Percentiles rank a stretch among this genome's conserved stretches.
These are phyloP conservation scores for Pseudomyrmex pallidus DNA, from an alignment of 1,140 invertebrate genomes.

Conservation along the genomic window DNA sequence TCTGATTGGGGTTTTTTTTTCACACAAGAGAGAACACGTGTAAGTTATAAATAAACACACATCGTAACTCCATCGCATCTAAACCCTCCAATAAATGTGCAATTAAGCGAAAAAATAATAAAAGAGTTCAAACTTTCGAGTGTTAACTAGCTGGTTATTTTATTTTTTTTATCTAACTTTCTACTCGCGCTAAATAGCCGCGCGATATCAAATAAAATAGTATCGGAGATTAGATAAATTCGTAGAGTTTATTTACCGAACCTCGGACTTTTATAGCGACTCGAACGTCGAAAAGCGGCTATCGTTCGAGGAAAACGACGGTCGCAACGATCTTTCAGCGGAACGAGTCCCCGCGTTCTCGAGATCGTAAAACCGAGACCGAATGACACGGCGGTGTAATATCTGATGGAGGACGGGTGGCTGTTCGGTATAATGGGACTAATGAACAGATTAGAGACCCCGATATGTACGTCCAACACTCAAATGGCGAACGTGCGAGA, in stretches of 20 bases:
- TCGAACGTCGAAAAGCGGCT: background rate
- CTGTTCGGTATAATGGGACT: conserved; percentile 80
- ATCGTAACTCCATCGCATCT: no score
- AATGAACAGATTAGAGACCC: conserved; percentile 80
- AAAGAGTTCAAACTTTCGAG: no score
- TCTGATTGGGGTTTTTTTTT: no score
- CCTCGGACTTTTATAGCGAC: background rate
- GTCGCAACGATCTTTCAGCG: background rate
- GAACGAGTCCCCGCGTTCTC: conserved; percentile 38
- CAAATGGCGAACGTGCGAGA: conserved; percentile 19
- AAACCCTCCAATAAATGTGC: no score
- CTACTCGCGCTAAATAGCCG: no score
- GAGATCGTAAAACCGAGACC: conserved; percentile 70
- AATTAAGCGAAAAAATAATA: no score
- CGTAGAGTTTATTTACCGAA: conserved; percentile 1
- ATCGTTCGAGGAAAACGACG: background rate
- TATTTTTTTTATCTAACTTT: no score
- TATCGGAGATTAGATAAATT: background rate
- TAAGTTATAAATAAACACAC: no score
- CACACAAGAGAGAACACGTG: no score
- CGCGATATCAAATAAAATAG: background rate
- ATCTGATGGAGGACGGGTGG: conserved; percentile 75
- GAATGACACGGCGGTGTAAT: conserved; percentile 73
- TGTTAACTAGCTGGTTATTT: no score
- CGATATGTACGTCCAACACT: conserved; percentile 68